These are phyloP conservation scores for Trichomycterus rosablanca DNA, from an alignment of 2,113 vertebrate species.

Conservation along the genomic window DNA sequence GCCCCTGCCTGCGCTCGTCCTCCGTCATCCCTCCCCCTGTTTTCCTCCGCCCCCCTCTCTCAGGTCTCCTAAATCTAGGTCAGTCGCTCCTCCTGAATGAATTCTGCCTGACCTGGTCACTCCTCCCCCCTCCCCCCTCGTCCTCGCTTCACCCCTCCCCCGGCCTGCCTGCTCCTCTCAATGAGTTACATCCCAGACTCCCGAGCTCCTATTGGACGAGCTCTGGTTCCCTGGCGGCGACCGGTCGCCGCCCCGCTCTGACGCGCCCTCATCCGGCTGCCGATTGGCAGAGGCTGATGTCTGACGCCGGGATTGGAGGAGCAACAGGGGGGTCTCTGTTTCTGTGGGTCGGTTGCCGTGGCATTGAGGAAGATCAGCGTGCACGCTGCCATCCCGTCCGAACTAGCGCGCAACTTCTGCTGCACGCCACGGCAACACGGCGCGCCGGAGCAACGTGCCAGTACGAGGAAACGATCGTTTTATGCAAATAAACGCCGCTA, in stretches of 20 bases:
- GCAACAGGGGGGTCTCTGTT: conserved; percentile 63
- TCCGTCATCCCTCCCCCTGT: conserved; percentile 52
- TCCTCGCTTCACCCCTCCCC: conserved; percentile 44
- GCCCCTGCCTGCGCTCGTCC: conserved; percentile 43
- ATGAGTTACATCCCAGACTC: conserved; percentile 64
- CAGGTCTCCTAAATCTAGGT: conserved; percentile 71
- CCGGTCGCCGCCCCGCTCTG: conserved; percentile 24
- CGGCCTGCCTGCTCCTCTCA: conserved; percentile 54
- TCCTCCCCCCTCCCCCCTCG: conserved; percentile 49
- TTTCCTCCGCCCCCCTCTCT: conserved; percentile 55
- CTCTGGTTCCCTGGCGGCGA: not conserved
- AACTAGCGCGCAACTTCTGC: conserved; percentile 58
- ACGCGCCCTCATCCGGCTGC: conserved; percentile 14
- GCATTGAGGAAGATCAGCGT: conserved; percentile 73
- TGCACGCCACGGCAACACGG: conserved; percentile 35
- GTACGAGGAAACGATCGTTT: too few species aligned
- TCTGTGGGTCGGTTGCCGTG: conserved; percentile 76
- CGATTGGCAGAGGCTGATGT: conserved; percentile 28
- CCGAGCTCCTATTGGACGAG: conserved; percentile 30
- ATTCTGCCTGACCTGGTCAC: conserved; percentile 62
- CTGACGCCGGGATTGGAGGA: conserved; percentile 56
- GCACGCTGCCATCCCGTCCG: conserved; percentile 61
- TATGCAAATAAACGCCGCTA: not conserved
- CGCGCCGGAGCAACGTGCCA: not conserved
- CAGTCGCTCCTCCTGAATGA: conserved; percentile 76